Base-by-base conservation (phyloP, 2,888 invertebrate species). In the Itoplectis maculator region DNA sequence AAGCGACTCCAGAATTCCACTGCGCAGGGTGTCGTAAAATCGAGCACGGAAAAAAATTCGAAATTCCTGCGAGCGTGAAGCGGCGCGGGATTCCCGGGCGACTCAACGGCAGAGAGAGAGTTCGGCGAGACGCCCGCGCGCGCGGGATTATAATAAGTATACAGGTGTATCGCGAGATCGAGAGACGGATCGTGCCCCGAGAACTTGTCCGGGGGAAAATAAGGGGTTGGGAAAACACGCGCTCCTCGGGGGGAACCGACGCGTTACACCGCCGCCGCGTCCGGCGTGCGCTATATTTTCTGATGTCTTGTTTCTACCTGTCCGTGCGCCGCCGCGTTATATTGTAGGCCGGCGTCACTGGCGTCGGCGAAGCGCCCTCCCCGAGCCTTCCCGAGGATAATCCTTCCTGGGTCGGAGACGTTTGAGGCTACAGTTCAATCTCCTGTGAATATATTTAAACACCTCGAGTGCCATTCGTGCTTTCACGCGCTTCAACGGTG, bases 301-400 rank as follows among this genome's bases (percentile, higher is more conserved):
- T 80, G 69, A 56, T 75, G 47, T 47, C 70, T 76, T 56, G 29
- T 69, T 70, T 56, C 56, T 70, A 81, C 70, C 76, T 81, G 80
- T 70, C 75, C 8, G 15, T 35, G 73, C 29, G 29, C 3, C 29
- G 29, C 5, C 5, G 13, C 37, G 59, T 61, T 49, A 42, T 56
- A 37, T 29, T 18, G 59, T 69, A 15, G 61, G 18, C 37, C 15
- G 61, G 61, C 37, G 18, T 59, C 56, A 59, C n/a, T 40, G 35
- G 15, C 61, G 37, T 40, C 61, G 47, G 35, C 8, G 20, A 49
- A 72, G 35, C 23, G 47, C 49, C 37, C 45, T 59, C 56, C 20
- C 11, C n/a, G n/a, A n/a, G 40, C 8, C 61, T 7, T 61, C 47
- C 20, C n/a, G 11, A 15, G 8, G 23, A 15, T 75, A 70, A 61